A percentile compares a stretch with the other conserved stretches of the same genome.
phyloP scores from a whole-genome alignment of 23 tunicate genomes.

The Diplosoma virens region DNA sequence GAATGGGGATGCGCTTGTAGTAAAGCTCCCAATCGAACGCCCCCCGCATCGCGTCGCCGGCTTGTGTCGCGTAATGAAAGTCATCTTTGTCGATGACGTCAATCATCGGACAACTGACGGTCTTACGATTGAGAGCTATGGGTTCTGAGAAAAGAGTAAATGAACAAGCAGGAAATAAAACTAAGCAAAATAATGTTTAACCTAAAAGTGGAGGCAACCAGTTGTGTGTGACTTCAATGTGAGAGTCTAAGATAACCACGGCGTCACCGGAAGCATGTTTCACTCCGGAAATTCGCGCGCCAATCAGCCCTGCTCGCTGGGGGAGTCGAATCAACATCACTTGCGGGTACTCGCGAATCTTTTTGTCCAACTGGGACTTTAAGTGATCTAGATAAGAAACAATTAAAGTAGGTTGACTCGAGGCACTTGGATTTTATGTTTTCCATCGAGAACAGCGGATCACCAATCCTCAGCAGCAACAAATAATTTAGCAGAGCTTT shows the following conservation, averaged over 20 bases:
- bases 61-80: slow-evolving; percentile 69
- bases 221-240: slow-evolving; percentile 78
- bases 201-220: slow-evolving; percentile 80
- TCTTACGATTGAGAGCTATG: slow-evolving; percentile 53
- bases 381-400: slow-evolving; percentile 51
- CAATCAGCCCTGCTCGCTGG: slow-evolving; percentile 64
- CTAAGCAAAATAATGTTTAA: background rate
- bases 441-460: too few species aligned
- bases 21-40: slow-evolving; percentile 93
- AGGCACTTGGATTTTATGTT: too few species aligned
- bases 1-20: slow-evolving; percentile 84
- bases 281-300: slow-evolving; percentile 66
- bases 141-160: slow-evolving; percentile 44
- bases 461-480: too few species aligned
- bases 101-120: slow-evolving; percentile 90
- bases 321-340: slow-evolving; percentile 42
- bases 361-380: slow-evolving; percentile 16
- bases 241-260: slow-evolving; percentile 71
- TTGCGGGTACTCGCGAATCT: slow-evolving; percentile 34
- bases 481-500: too few species aligned
- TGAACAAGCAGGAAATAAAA: background rate
- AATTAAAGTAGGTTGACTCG: too few species aligned
- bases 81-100: slow-evolving; percentile 76
- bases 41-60: slow-evolving; percentile 93
- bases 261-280: slow-evolving; percentile 52